A percentile compares a stretch with the other conserved stretches of the same genome.
Conservation (phyloP, 1,140 invertebrate genomes). For the Nephila pilipes region DNA sequence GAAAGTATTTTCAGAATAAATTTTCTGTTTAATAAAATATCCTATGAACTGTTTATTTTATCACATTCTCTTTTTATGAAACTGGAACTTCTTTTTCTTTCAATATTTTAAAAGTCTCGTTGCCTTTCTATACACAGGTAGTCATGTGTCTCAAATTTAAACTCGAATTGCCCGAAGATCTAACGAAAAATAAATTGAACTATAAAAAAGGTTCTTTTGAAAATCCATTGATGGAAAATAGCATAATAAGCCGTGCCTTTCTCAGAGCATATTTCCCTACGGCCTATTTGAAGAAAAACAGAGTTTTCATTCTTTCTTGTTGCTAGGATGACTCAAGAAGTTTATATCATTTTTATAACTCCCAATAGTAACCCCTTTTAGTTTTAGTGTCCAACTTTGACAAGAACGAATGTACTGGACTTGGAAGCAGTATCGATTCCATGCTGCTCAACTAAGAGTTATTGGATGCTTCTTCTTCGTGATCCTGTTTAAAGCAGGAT, state of each 20-base stretch:
- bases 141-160: not conserved
- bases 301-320: constrained; percentile 15
- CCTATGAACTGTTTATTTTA: too few relatives aligned
- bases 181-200: constrained; percentile 29
- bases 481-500: constrained; percentile 54
- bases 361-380: constrained; percentile 47
- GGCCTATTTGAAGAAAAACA: constrained; percentile 44
- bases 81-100: too few relatives aligned
- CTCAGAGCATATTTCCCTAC: constrained; percentile 40
- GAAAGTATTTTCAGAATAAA: too few relatives aligned
- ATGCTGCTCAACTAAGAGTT: constrained; percentile 27
- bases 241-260: constrained; percentile 28
- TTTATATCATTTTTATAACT: constrained; percentile 64
- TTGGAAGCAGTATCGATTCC: constrained; percentile 53
- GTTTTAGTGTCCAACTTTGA: constrained; percentile 54
- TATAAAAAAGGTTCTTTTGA: constrained; percentile 21
- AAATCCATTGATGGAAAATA: constrained; percentile 28
- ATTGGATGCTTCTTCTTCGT: constrained; percentile 62
- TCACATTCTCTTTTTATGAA: too few relatives aligned
- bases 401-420: constrained; percentile 29
- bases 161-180: not conserved
- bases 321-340: not conserved
- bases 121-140: not conserved
- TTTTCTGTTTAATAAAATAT: too few relatives aligned
- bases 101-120: not conserved